Conservation (phyloP, 2,113 vertebrate genomes). For the Ondatra zibethicus region DNA sequence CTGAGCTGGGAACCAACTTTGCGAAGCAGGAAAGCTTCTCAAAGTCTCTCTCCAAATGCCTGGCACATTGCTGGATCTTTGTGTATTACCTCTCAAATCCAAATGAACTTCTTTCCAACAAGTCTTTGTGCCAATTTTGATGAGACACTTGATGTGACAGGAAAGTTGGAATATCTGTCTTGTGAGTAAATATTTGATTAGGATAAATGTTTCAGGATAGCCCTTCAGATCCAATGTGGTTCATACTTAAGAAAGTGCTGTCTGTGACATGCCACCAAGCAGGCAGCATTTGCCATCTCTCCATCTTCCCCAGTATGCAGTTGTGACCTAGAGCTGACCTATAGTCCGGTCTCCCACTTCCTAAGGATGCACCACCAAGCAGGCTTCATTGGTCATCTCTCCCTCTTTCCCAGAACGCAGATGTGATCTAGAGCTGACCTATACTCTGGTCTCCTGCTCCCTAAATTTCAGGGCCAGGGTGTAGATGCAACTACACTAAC, state of each 20-base stretch:
- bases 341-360: background rate
- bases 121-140: background rate
- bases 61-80: conserved; percentile 10
- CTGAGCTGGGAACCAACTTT: background rate
- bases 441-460: background rate
- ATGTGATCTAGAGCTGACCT: background rate
- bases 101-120: background rate
- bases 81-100: background rate
- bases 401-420: no score
- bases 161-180: background rate
- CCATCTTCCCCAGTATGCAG: no score
- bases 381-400: background rate
- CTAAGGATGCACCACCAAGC: background rate
- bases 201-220: background rate
- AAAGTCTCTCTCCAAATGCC: background rate
- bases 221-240: background rate
- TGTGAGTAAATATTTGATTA: conserved; percentile 1
- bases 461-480: background rate
- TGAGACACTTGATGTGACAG: background rate
- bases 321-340: background rate
- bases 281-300: background rate
- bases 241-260: background rate
- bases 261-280: background rate
- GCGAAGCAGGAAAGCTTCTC: background rate
- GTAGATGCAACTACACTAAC: background rate